phyloP scores from a whole-genome alignment of 1,140 invertebrate species.

The Holcopasites calliopsidis region DNA sequence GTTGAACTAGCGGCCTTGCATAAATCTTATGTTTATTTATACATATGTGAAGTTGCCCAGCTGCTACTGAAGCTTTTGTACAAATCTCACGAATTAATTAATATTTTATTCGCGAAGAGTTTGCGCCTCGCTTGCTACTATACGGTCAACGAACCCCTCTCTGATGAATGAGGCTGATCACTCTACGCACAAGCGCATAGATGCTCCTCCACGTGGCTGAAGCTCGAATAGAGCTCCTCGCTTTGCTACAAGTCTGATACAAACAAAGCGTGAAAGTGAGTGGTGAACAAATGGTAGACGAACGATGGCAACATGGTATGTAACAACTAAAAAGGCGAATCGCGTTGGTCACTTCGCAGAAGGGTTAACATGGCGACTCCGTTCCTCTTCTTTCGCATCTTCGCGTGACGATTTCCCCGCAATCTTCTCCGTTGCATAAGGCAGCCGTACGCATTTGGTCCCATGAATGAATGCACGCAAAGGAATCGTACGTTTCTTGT shows the following conservation, averaged over 20 bases:
- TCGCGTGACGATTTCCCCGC: background rate
- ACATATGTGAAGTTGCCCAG: too few relatives aligned
- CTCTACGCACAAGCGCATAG: background rate
- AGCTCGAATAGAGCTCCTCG: conserved; percentile 40
- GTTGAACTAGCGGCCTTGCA: too few relatives aligned
- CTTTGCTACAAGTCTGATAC: conserved; percentile 46
- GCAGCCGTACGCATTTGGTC: background rate
- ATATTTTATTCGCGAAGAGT: too few relatives aligned
- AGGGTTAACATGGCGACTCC: conserved; percentile 8
- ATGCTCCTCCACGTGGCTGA: background rate
- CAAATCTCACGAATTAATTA: too few relatives aligned
- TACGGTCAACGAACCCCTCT: too few relatives aligned
- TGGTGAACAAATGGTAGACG: conserved; percentile 69
- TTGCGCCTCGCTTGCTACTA: too few relatives aligned
- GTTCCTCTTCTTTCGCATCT: background rate
- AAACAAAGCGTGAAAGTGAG: conserved; percentile 69
- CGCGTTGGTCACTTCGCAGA: conserved; percentile 1
- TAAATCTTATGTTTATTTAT: too few relatives aligned
- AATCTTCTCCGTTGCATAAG: too few relatives aligned
- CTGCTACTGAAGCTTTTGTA: too few relatives aligned
- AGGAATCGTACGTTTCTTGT: too few relatives aligned
- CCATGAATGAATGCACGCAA: too few relatives aligned
- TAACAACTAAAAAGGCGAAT: conserved; percentile 50
- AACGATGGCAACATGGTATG: conserved; percentile 57
- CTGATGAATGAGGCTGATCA: too few relatives aligned